phyloP scores from a whole-genome alignment of 2,113 vertebrate genomes.

The Plecturocebus donacophilus region DNA sequence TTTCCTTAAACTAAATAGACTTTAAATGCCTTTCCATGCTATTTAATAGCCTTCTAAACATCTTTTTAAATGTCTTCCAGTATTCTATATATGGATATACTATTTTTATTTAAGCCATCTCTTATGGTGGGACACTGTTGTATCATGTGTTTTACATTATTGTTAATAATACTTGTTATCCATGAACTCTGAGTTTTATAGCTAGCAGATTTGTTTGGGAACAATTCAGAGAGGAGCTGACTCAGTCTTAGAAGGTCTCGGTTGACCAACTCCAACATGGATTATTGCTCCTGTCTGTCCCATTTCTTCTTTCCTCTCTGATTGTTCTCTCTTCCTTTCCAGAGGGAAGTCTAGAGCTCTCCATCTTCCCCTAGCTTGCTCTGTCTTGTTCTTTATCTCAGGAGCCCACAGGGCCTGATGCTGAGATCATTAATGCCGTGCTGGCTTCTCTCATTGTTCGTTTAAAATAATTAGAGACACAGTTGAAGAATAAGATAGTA shows the following conservation, averaged over 20 bases:
- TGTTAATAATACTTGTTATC: conserved; percentile 34
- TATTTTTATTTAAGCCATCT: conserved; percentile 56
- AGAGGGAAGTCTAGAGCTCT: not conserved
- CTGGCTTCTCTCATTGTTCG: not conserved
- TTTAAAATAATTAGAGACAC: not conserved
- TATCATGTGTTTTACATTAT: conserved; percentile 64
- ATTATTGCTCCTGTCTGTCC: not conserved
- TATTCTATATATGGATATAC: conserved; percentile 33
- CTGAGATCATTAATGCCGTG: not conserved
- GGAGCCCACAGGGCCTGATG: not conserved
- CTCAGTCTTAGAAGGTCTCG: conserved; percentile 27
- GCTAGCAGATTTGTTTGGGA: conserved; percentile 42
- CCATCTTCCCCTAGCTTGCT: not conserved
- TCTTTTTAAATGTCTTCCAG: conserved; percentile 8
- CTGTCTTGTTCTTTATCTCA: not conserved
- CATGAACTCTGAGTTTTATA: conserved; percentile 52
- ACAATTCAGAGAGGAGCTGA: conserved; percentile 37
- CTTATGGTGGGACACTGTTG: conserved; percentile 30
- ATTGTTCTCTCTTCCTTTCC: not conserved
- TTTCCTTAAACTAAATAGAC: not conserved
- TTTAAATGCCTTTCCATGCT: conserved; percentile 10
- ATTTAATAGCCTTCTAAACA: conserved; percentile 45
- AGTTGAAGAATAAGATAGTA: not conserved
- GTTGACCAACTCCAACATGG: not conserved
- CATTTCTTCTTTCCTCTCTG: not conserved